Percentiles rank a stretch among this genome's conserved stretches.
Conservation (phyloP, 1,140 invertebrate species). For the Anagrus nilaparvatae region DNA sequence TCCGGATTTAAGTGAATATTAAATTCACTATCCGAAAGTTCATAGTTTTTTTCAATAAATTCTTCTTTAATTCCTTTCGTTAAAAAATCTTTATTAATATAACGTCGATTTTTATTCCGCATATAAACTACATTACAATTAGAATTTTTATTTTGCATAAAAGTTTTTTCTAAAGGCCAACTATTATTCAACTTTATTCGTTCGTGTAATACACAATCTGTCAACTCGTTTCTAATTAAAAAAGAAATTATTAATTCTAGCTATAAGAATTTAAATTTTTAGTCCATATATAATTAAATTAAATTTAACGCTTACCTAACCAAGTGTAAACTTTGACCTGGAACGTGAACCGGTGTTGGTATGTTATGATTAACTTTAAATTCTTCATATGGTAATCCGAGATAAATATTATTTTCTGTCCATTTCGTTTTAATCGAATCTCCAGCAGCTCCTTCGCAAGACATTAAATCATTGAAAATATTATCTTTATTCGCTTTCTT, state of each 20-base stretch:
- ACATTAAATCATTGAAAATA: conserved; percentile 16
- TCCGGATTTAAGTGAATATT: neutral
- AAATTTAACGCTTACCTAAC: conserved; percentile 8
- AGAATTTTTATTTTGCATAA: too few species aligned
- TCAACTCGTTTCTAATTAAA: conserved; percentile 10
- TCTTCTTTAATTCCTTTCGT: too few species aligned
- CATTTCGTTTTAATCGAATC: conserved; percentile 18
- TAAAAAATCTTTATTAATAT: too few species aligned
- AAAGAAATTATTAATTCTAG: too few species aligned
- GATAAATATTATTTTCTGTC: conserved; percentile 26
- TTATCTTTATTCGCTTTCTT: neutral
- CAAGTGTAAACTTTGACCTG: conserved; percentile 20
- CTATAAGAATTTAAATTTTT: neutral
- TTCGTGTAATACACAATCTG: neutral
- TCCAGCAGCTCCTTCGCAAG: conserved; percentile 23
- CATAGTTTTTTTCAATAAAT: too few species aligned
- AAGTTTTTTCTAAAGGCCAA: conserved; percentile 13
- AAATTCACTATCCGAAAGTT: too few species aligned
- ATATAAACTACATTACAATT: too few species aligned
- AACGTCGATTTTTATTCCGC: too few species aligned
- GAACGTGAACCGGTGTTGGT: conserved; percentile 23
- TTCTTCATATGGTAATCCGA: conserved; percentile 25
- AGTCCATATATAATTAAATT: neutral
- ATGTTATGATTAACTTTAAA: conserved; percentile 23
- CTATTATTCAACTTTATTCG: conserved; percentile 5